These are phyloP conservation scores for Agrypnia vestita DNA, from an alignment of 1,140 invertebrate species.

Conservation along the genomic window DNA sequence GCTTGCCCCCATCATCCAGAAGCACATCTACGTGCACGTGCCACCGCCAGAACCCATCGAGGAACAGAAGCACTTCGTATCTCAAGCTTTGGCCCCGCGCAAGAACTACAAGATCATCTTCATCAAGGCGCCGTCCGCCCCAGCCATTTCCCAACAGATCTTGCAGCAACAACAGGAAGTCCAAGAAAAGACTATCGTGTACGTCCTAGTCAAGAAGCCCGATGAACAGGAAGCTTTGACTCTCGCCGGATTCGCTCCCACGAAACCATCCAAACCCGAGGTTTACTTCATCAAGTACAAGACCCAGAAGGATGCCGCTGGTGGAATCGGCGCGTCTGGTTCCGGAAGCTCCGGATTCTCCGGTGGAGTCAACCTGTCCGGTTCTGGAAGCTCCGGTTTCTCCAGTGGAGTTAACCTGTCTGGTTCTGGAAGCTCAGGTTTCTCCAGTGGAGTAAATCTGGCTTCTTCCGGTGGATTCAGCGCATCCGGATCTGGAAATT, in stretches of 20 bases:
- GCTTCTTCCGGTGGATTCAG: too few relatives aligned
- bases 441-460: too few relatives aligned
- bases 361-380: neutral
- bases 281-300: conserved; percentile 93
- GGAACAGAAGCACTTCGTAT: conserved; percentile 74
- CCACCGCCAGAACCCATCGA: conserved; percentile 77
- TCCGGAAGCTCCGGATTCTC: conserved; percentile 61
- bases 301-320: conserved; percentile 77
- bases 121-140: conserved; percentile 88
- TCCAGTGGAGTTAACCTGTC: too few relatives aligned
- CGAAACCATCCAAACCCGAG: conserved; percentile 88
- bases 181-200: conserved; percentile 92
- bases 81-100: conserved; percentile 77
- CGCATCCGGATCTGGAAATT: too few relatives aligned
- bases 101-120: conserved; percentile 93
- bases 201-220: conserved; percentile 89
- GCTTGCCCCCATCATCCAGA: conserved; percentile 69
- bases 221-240: conserved; percentile 85
- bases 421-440: conserved; percentile 53
- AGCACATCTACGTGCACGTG: conserved; percentile 73
- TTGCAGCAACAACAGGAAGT: conserved; percentile 82
- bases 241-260: conserved; percentile 83
- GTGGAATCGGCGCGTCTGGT: conserved; percentile 62
- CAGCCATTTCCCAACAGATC: conserved; percentile 82
- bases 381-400: conserved; percentile 59